phyloP scores from a whole-genome alignment of 92 coral and sea anemone genomes.

The Epizoanthus ramosus region DNA sequence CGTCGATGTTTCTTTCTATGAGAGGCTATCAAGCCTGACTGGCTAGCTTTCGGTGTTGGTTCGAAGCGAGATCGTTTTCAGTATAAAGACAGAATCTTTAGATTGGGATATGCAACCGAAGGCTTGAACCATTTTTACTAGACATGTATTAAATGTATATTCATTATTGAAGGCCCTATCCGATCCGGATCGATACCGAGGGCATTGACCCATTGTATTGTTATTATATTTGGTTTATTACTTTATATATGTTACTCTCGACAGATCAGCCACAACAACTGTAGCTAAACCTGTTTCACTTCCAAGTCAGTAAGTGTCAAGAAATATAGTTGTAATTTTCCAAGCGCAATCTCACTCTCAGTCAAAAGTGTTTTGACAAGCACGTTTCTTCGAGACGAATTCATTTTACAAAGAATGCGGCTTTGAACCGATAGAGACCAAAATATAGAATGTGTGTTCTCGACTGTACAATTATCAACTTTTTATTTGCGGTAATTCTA shows the following conservation, averaged over 20 bases:
- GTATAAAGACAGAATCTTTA: background rate
- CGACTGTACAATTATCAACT: background rate
- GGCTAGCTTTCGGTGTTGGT: background rate
- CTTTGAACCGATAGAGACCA: background rate
- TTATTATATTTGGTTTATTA: background rate
- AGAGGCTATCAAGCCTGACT: background rate
- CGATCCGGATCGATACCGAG: background rate
- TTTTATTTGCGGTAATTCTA: background rate
- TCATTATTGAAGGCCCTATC: background rate
- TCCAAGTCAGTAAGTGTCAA: background rate
- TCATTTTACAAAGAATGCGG: background rate
- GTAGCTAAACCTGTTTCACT: background rate
- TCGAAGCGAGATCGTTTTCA: background rate
- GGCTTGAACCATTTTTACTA: too few relatives aligned
- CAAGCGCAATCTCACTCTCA: background rate
- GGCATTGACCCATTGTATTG: background rate
- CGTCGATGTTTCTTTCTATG: background rate
- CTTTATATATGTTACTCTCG: background rate
- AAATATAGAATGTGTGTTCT: background rate
- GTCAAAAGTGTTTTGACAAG: background rate
- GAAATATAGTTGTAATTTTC: background rate
- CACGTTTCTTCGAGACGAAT: constrained; percentile 9
- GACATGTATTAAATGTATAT: too few relatives aligned
- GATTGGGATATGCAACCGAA: background rate
- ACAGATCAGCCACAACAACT: too few relatives aligned